Conservation (phyloP, 2,113 vertebrate species). For the Gymnogyps californianus region DNA sequence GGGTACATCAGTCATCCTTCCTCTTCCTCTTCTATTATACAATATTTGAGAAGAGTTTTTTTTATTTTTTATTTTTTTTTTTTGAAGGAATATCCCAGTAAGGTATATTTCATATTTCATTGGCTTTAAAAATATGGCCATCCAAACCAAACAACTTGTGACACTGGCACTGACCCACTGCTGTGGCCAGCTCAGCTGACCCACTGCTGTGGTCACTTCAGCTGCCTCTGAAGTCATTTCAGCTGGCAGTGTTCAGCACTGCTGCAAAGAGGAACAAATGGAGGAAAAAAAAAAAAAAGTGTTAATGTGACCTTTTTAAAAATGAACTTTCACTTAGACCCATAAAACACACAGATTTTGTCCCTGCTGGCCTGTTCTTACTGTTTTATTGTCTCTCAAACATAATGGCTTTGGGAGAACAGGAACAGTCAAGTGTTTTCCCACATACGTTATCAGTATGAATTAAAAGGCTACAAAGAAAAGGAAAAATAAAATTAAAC, state of each 20-base stretch:
- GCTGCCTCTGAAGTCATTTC: neutral
- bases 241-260: neutral
- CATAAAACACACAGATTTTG: neutral
- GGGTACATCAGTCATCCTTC: neutral
- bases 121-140: neutral
- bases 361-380: neutral
- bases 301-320: neutral
- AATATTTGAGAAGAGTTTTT: neutral
- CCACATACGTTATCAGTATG: neutral
- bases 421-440: neutral
- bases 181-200: neutral
- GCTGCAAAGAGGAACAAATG: neutral
- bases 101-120: neutral
- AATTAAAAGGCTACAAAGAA: neutral
- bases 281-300: neutral
- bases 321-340: neutral
- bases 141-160: neutral
- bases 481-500: neutral
- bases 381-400: neutral
- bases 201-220: neutral
- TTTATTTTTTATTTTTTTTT: neutral
- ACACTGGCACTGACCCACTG: neutral
- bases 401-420: neutral
- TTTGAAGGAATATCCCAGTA: neutral
- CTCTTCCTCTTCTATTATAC: neutral